Conservation (phyloP, 2,797 vertebrate genomes). For the Ambastaia sidthimunki region DNA sequence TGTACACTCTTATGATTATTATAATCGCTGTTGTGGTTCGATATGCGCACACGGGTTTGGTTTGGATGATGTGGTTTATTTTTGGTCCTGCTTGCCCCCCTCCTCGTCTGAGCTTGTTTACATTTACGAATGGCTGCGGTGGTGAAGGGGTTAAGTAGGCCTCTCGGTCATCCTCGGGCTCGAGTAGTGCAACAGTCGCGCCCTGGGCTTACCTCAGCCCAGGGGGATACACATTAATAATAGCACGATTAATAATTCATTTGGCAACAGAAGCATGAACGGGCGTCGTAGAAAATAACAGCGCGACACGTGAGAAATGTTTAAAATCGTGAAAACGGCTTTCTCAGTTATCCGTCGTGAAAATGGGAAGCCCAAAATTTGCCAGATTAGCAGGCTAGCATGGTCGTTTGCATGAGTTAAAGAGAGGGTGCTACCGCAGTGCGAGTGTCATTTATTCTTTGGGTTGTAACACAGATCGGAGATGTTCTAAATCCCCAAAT, state of each 20-base stretch:
- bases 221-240: constrained; percentile 15
- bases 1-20: not conserved
- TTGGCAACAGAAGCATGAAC: not conserved
- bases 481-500: not conserved
- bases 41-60: constrained; percentile 1
- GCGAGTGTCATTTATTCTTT: constrained; percentile 35
- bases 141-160: constrained; percentile 78
- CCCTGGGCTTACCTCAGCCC: constrained; percentile 63
- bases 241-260: not conserved
- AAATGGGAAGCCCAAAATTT: constrained; percentile 37
- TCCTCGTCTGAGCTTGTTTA: constrained; percentile 80
- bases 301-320: not conserved
- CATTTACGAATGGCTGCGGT: constrained; percentile 73
- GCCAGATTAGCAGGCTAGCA: constrained; percentile 49
- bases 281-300: not conserved
- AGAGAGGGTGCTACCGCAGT: constrained; percentile 10
- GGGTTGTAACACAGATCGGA: constrained; percentile 6
- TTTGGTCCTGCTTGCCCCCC: constrained; percentile 78
- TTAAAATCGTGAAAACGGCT: constrained; percentile 57
- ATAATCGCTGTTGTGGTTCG: not conserved
- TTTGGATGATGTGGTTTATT: constrained; percentile 61
- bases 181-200: constrained; percentile 67
- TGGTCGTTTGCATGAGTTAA: not conserved
- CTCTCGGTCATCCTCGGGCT: constrained; percentile 75
- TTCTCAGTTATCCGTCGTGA: constrained; percentile 48